A percentile compares a stretch with the other conserved stretches of the same genome.
phyloP scores from a whole-genome alignment of 2,797 vertebrate genomes.

The Furcifer pardalis region DNA sequence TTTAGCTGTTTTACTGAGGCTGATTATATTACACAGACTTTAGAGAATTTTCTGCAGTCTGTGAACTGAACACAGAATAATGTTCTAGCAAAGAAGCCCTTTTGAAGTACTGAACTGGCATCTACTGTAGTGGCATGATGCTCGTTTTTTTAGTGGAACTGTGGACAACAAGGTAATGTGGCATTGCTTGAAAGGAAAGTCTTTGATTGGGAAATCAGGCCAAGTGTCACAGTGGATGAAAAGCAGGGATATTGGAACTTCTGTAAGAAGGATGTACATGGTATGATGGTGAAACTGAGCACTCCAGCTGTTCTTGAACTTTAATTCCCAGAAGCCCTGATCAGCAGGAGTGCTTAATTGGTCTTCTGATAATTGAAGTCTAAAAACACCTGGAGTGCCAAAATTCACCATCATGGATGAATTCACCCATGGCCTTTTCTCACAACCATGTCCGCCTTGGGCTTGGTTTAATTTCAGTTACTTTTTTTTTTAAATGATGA shows the following conservation, averaged over 20 bases:
- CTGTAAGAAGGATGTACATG: background rate
- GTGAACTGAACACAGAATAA: constrained; percentile 10
- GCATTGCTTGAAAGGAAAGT: background rate
- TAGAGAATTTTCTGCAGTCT: background rate
- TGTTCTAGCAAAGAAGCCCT: constrained; percentile 8
- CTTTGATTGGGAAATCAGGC: background rate
- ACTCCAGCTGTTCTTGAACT: too few relatives aligned
- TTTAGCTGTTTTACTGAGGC: background rate
- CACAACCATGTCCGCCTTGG: too few relatives aligned
- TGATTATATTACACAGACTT: background rate
- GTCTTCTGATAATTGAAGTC: too few relatives aligned
- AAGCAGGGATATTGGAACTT: background rate
- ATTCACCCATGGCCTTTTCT: too few relatives aligned
- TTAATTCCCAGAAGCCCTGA: too few relatives aligned
- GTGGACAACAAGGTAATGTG: background rate
- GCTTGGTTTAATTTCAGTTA: too few relatives aligned
- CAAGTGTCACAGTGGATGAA: background rate
- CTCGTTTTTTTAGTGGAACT: background rate
- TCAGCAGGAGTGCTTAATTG: too few relatives aligned
- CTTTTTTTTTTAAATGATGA: too few relatives aligned
- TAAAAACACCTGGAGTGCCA: too few relatives aligned
- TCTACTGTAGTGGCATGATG: background rate
- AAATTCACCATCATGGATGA: too few relatives aligned
- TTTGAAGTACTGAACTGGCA: background rate
- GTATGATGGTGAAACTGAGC: too few relatives aligned